phyloP scores from a whole-genome alignment of 2,113 vertebrate species.

The Nycticryphes semicollaris region DNA sequence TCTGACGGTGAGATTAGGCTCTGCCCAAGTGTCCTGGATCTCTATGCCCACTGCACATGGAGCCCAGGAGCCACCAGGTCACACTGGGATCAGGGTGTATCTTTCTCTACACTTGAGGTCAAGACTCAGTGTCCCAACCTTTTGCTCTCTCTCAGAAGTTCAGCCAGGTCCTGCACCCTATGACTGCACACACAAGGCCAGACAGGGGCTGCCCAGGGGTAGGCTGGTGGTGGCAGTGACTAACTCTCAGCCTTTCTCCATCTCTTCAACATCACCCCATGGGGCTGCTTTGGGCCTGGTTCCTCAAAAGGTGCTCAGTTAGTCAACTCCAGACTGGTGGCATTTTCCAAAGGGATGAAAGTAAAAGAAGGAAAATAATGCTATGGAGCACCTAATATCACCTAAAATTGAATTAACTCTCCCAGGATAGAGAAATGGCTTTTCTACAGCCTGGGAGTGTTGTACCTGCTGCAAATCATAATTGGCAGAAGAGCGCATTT shows the following conservation, averaged over 20 bases:
- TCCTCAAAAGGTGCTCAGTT: neutral
- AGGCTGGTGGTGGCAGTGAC: too few species aligned
- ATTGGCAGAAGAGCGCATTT: neutral
- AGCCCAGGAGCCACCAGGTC: neutral
- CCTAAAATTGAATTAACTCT: neutral
- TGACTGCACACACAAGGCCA: neutral
- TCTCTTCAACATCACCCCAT: neutral
- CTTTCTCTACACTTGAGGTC: neutral
- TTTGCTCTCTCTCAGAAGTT: neutral
- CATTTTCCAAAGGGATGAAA: slow-evolving; percentile 14
- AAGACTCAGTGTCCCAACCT: neutral
- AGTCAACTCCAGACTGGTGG: neutral
- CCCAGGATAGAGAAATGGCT: neutral
- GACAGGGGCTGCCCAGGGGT: too few species aligned
- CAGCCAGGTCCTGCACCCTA: neutral
- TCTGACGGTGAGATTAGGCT: neutral
- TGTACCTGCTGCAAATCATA: neutral
- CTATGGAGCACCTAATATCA: neutral
- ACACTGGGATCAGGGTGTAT: too few species aligned
- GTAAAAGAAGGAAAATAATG: neutral
- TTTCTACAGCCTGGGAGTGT: neutral
- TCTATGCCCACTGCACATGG: too few species aligned
- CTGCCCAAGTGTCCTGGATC: neutral
- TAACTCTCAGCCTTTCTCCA: neutral
- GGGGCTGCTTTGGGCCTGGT: neutral